A percentile compares a stretch with the other conserved stretches of the same genome.
phyloP scores from a whole-genome alignment of 2,113 vertebrate species.

The Phodopus roborovskii region DNA sequence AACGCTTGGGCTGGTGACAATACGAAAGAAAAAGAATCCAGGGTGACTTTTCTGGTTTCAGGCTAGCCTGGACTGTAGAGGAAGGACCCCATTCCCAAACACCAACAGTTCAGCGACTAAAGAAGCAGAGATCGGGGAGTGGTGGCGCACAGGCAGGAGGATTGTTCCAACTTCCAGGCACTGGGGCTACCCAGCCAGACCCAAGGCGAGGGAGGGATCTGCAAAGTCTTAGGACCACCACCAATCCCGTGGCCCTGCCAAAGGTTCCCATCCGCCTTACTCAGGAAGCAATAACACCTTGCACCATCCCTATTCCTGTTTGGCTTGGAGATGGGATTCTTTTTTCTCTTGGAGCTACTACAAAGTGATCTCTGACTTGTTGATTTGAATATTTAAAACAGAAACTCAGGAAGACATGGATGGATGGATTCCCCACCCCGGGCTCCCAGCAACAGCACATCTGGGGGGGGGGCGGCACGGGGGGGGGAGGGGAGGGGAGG shows the following conservation, averaged over 20 bases:
- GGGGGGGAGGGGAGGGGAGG: too few relatives aligned
- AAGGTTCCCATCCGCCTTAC: background rate
- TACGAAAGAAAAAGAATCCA: background rate
- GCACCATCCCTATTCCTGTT: background rate
- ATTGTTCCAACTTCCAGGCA: background rate
- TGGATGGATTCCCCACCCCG: background rate
- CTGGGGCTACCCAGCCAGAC: background rate
- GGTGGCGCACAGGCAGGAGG: too few relatives aligned
- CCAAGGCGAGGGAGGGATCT: too few relatives aligned
- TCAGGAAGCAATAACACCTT: background rate
- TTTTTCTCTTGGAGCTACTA: background rate
- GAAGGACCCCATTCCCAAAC: background rate
- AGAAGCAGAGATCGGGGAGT: too few relatives aligned
- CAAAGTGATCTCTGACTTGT: background rate
- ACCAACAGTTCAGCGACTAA: background rate
- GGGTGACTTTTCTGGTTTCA: background rate
- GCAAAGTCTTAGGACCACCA: background rate
- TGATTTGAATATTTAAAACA: background rate
- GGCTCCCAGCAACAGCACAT: background rate
- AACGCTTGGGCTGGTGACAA: background rate
- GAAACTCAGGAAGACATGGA: background rate
- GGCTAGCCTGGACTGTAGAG: background rate
- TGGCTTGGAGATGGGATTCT: background rate
- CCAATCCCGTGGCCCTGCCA: background rate
- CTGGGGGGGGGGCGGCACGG: too few relatives aligned